Evolutionary conservation across 2,888 invertebrate genomes (phyloP).

Genomic region (Cryptocheilus praepositus): DNA sequence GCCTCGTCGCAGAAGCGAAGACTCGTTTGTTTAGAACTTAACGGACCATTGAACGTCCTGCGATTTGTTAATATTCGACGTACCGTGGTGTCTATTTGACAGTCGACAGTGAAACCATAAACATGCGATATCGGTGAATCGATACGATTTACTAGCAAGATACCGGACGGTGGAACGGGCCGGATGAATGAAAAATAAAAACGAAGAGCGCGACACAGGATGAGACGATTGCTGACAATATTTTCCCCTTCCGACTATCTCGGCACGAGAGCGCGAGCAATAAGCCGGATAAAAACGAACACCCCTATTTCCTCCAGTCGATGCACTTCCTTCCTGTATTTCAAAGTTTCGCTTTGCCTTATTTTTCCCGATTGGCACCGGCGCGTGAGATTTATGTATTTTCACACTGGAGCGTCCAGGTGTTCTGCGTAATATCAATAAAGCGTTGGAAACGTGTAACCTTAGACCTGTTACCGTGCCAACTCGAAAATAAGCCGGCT

Average conservation of each 20-base stretch:
- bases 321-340: constrained; percentile 63
- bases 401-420: no score
- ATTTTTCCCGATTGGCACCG: neutral
- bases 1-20: no score
- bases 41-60: no score
- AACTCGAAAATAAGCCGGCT: neutral
- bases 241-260: constrained; percentile 14
- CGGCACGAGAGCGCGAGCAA: constrained; percentile 32
- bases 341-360: constrained; percentile 5
- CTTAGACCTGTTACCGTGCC: no score
- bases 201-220: neutral
- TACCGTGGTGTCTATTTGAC: no score
- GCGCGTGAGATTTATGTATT: constrained; percentile 1
- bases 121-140: constrained; percentile 33
- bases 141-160: constrained; percentile 35
- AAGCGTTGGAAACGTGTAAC: no score
- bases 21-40: no score
- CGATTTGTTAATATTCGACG: no score
- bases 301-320: constrained; percentile 60
- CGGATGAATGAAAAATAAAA: neutral
- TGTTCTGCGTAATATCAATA: no score
- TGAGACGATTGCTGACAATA: constrained; percentile 14
- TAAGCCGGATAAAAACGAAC: constrained; percentile 51
- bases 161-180: neutral
- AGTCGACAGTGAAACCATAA: constrained; percentile 24